These are phyloP conservation scores for Eupsittula cactorum DNA, from an alignment of 2,113 vertebrate genomes.

Conservation along the genomic window DNA sequence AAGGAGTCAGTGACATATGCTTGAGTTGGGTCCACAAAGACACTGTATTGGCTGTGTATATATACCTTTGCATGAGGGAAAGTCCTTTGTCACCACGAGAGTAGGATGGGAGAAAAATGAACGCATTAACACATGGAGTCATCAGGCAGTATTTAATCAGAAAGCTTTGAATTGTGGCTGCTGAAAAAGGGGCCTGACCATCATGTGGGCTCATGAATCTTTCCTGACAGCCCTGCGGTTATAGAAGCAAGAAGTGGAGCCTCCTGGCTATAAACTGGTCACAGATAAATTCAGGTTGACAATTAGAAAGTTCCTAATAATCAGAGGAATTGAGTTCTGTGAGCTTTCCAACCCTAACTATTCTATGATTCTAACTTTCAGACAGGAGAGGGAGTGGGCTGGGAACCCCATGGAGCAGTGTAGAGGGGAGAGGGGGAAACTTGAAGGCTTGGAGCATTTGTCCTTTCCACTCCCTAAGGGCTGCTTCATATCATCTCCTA, in stretches of 20 bases:
- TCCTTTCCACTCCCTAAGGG: neutral
- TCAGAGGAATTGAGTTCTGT: neutral
- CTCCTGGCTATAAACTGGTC: neutral
- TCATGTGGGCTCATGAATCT: slow-evolving; percentile 1
- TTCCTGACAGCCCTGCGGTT: neutral
- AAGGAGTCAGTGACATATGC: neutral
- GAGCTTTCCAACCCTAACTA: neutral
- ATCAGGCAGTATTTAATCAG: neutral
- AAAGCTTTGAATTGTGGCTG: neutral
- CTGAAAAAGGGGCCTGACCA: neutral
- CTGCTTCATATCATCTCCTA: neutral
- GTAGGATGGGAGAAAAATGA: neutral
- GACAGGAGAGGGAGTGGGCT: neutral
- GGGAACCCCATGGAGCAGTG: neutral
- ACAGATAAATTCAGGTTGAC: neutral
- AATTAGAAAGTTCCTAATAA: slow-evolving; percentile 1
- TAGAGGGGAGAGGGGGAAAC: neutral
- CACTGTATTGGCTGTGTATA: neutral
- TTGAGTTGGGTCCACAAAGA: neutral
- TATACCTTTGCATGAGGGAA: neutral
- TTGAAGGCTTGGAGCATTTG: neutral
- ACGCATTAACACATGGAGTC: neutral
- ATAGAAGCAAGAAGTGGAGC: neutral
- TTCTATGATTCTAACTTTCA: neutral
- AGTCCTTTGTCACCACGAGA: neutral